A percentile compares a stretch with the other conserved stretches of the same genome.
phyloP scores from a whole-genome alignment of 2,113 vertebrate genomes.

The Protobothrops mucrosquamatus region DNA sequence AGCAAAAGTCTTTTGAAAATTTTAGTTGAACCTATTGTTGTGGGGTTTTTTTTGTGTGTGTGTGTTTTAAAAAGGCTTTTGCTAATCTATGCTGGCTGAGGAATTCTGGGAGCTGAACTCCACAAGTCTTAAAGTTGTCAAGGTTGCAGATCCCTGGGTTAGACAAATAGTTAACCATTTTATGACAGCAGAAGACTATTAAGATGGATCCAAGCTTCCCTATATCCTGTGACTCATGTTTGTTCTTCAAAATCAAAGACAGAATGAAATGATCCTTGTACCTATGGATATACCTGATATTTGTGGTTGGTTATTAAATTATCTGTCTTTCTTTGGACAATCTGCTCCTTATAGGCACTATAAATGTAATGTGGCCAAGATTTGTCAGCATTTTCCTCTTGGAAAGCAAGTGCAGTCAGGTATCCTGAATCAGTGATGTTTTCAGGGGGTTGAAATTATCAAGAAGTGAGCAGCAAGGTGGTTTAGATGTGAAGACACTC shows the following conservation, averaged over 20 bases:
- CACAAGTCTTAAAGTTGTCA: neutral
- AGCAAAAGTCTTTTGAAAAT: neutral
- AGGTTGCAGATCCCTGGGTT: neutral
- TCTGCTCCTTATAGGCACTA: neutral
- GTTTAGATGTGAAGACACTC: neutral
- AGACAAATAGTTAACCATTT: neutral
- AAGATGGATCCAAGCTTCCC: neutral
- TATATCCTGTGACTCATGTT: neutral
- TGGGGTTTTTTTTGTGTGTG: too few species aligned
- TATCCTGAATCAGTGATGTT: neutral
- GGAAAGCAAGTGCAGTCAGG: neutral
- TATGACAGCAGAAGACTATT: neutral
- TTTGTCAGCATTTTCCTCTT: neutral
- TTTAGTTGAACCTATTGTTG: neutral
- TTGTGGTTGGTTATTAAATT: neutral
- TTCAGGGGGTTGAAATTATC: neutral
- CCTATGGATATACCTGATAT: neutral
- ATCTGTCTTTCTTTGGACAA: neutral
- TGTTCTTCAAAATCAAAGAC: neutral
- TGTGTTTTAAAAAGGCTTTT: too few species aligned
- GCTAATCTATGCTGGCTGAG: too few species aligned
- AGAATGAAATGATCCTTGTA: neutral
- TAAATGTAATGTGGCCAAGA: neutral
- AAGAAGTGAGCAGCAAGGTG: neutral
- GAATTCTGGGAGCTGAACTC: too few species aligned